These are phyloP conservation scores for Lepilemur ruficaudatus DNA, from an alignment of 2,797 vertebrate species.

Conservation along the genomic window DNA sequence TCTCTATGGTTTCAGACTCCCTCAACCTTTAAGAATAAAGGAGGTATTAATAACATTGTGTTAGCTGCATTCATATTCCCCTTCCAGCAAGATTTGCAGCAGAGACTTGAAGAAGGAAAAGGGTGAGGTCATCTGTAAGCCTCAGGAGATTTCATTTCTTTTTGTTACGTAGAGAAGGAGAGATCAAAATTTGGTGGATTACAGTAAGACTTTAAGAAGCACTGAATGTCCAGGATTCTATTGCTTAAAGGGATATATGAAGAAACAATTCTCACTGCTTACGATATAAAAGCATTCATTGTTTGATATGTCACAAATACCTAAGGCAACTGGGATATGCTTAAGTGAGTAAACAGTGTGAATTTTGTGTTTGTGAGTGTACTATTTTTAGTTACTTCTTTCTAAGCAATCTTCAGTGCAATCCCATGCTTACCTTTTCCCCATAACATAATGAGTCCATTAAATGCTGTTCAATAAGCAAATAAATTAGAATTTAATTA, in stretches of 20 bases:
- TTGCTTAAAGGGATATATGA: neutral
- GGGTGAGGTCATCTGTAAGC: neutral
- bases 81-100: neutral
- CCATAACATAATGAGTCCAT: neutral
- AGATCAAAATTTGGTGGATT: neutral
- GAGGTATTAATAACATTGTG: neutral
- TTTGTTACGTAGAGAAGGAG: neutral
- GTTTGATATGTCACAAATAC: neutral
- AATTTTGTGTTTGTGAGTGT: neutral
- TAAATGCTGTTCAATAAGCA: slow-evolving; percentile 19
- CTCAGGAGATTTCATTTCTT: neutral
- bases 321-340: neutral
- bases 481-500: slow-evolving; percentile 21
- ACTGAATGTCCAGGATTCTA: neutral
- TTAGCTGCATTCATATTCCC: neutral
- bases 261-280: neutral
- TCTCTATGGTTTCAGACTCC: neutral
- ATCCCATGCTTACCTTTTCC: neutral
- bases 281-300: neutral
- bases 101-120: neutral
- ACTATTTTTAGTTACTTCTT: slow-evolving; percentile 22
- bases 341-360: neutral
- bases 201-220: neutral
- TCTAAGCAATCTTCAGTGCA: neutral
- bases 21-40: neutral